phyloP scores from a whole-genome alignment of 2,888 invertebrate genomes.

The Lasioglossum pauxillum region DNA sequence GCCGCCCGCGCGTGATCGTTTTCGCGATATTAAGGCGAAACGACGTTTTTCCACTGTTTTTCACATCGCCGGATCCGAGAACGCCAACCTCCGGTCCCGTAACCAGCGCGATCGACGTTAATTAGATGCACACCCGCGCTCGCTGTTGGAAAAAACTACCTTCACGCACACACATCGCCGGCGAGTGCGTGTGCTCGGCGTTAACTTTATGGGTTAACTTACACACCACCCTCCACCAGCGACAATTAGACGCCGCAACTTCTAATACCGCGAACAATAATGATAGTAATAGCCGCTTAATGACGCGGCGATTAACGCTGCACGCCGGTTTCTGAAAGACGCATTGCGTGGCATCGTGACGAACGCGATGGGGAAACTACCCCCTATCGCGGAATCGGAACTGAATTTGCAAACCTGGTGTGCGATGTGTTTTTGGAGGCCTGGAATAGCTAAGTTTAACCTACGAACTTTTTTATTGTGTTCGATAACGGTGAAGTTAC shows the following conservation, averaged over 20 bases:
- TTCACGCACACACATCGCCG: background rate
- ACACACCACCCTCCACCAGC: background rate
- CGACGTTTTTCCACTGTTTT: constrained; percentile 66
- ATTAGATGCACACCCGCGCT: constrained; percentile 62
- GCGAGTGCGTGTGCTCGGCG: constrained; percentile 49
- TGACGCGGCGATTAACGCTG: constrained; percentile 7
- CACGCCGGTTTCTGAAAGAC: background rate
- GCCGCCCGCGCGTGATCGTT: constrained; percentile 62
- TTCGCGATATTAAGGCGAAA: constrained; percentile 68
- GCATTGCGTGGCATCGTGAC: constrained; percentile 16
- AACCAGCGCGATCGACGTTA: constrained; percentile 59
- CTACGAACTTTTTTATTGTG: background rate
- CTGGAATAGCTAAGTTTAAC: background rate
- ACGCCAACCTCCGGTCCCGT: background rate
- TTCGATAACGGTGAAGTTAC: too few species aligned
- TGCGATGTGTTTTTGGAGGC: background rate
- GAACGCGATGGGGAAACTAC: constrained; percentile 1
- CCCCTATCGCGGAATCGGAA: background rate
- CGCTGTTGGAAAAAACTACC: constrained; percentile 24
- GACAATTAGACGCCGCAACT: constrained; percentile 12
- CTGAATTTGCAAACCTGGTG: background rate
- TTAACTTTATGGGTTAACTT: constrained; percentile 33
- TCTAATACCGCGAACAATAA: constrained; percentile 8
- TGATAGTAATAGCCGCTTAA: background rate
- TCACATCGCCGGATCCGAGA: constrained; percentile 13